These are phyloP conservation scores for Spheniscus mendiculus DNA, from an alignment of 2,113 vertebrate genomes.

Conservation along the genomic window DNA sequence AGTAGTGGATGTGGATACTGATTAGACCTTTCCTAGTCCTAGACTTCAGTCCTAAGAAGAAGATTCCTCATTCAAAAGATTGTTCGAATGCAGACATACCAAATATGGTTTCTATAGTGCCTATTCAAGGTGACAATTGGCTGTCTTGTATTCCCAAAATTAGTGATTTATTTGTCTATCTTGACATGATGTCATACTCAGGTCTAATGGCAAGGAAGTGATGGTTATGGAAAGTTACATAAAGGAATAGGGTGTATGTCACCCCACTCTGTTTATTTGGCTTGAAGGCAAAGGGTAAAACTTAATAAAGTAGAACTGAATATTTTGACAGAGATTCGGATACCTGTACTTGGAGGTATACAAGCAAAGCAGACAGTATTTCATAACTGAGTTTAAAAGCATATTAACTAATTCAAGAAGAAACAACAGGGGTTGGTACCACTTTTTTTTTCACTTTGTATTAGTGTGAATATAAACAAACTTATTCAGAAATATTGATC, in stretches of 20 bases:
- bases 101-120: not conserved
- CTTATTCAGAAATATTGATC: not conserved
- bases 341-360: not conserved
- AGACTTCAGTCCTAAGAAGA: not conserved
- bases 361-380: not conserved
- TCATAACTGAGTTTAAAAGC: not conserved
- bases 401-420: not conserved
- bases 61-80: not conserved
- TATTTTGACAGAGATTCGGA: not conserved
- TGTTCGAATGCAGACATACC: not conserved
- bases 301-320: not conserved
- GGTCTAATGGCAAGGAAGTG: not conserved
- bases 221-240: not conserved
- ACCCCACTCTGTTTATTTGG: not conserved
- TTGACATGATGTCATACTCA: not conserved
- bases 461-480: not conserved
- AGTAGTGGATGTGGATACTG: not conserved
- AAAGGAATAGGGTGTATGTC: not conserved
- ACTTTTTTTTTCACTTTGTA: not conserved
- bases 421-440: not conserved
- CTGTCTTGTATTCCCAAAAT: not conserved
- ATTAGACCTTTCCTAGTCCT: not conserved
- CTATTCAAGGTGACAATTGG: not conserved
- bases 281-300: not conserved
- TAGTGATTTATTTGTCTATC: not conserved